Conservation (phyloP, 2,888 invertebrate genomes). For the Erebia epiphron region DNA sequence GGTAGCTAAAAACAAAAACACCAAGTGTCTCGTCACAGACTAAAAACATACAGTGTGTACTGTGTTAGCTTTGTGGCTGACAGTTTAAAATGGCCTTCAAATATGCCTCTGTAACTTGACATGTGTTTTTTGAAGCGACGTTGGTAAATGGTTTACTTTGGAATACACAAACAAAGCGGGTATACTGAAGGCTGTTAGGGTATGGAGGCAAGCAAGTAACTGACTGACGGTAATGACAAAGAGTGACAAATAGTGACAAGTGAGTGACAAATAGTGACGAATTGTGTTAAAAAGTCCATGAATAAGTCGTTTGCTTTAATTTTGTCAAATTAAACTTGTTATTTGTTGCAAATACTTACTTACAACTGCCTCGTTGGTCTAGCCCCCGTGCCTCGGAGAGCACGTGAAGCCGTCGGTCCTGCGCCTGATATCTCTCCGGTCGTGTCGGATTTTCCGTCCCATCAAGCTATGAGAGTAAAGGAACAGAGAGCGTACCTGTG, state of each 20-base stretch:
- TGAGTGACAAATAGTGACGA: slow-evolving; percentile 1
- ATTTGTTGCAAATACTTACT: too few relatives aligned
- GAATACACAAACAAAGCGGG: background rate
- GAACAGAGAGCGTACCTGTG: too few relatives aligned
- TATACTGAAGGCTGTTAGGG: background rate
- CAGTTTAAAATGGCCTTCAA: slow-evolving; percentile 14
- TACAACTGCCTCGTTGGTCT: too few relatives aligned
- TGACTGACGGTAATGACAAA: background rate
- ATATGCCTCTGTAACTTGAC: slow-evolving; percentile 5
- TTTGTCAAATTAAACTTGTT: background rate
- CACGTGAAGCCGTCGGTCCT: too few relatives aligned
- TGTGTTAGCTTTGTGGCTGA: slow-evolving; percentile 3
- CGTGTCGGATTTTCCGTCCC: too few relatives aligned
- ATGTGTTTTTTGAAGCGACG: slow-evolving; percentile 5
- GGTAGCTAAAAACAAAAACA: background rate
- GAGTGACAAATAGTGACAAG: background rate
- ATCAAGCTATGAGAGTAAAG: too few relatives aligned
- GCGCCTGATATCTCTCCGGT: too few relatives aligned
- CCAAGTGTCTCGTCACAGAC: background rate
- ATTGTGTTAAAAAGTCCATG: background rate
- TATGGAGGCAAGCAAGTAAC: background rate
- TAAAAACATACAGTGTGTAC: slow-evolving; percentile 7
- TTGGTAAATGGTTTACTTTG: slow-evolving; percentile 7
- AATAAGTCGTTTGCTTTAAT: background rate
- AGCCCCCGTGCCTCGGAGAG: too few relatives aligned